These are phyloP conservation scores for Thaleichthys pacificus DNA, from an alignment of 2,797 vertebrate genomes.

Conservation along the genomic window DNA sequence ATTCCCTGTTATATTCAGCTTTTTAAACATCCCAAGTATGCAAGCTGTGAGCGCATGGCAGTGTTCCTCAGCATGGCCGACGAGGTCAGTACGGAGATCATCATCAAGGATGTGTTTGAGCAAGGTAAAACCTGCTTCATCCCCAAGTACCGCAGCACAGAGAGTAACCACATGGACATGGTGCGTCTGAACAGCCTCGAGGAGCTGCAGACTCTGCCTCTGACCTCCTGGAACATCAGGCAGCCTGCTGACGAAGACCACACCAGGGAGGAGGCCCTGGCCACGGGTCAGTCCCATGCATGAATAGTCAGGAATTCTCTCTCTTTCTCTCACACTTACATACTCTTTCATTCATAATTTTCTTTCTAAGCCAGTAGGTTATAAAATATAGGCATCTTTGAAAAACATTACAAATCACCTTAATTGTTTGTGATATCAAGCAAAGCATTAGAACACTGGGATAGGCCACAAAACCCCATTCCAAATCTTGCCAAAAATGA, in stretches of 20 bases:
- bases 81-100: slow-evolving; percentile 85
- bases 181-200: slow-evolving; percentile 76
- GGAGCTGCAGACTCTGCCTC: slow-evolving; percentile 80
- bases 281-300: slow-evolving; percentile 69
- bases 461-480: not conserved
- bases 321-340: no score
- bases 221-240: slow-evolving; percentile 89
- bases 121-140: slow-evolving; percentile 89
- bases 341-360: no score
- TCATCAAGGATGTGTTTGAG: slow-evolving; percentile 82
- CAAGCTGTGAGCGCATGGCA: slow-evolving; percentile 80
- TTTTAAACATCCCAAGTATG: slow-evolving; percentile 81
- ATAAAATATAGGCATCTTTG: no score
- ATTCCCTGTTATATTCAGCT: slow-evolving; percentile 68
- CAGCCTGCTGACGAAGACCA: slow-evolving; percentile 81
- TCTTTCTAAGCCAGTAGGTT: no score
- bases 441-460: not conserved
- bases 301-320: slow-evolving; percentile 5
- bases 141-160: slow-evolving; percentile 78
- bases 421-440: no score
- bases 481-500: not conserved
- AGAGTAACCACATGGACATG: slow-evolving; percentile 92
- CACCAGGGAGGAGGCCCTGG: slow-evolving; percentile 83
- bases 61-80: slow-evolving; percentile 92
- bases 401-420: no score